Evolutionary conservation across 2,888 invertebrate genomes (phyloP), one percentile per base, ranked within the genome.

Genomic region (Chloromyia formosa): DNA sequence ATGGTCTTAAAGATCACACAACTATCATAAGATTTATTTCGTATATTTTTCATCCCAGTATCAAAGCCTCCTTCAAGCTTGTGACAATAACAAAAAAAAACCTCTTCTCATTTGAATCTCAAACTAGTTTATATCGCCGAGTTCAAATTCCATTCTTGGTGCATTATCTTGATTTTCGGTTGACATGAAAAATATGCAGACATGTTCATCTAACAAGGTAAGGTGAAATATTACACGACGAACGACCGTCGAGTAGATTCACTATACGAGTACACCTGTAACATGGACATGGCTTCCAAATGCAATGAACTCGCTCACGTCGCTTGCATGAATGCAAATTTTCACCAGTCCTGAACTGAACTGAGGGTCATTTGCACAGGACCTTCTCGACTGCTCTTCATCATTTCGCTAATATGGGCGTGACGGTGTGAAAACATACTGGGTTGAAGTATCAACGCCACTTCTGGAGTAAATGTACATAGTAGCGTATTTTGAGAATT

Each of bases 211-310:
- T 69, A 27, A 54, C 68, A 54, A 42, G 40, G 18, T 40, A 40
- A 54, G 53, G 68, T 54, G 68, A 54, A 27, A 27, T 54, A 69
- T 53, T 69, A 16, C 16, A 16, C 10, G 62, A 10, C 9, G 18
- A 27, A 14, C 61, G 4, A 1, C 27, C 2, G 27, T 4, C 27
- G 27, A 35, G 7, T 35, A 35, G 23, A 20, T 56, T 5, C 27
- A 68, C n/a, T 40, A n/a, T n/a, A n/a, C n/a, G n/a, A 14, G 10
- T 22, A 49, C 22, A 69, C 68, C 68, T 69, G 68, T 69, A 53
- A 69, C 54, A 54, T 54, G 12, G 14, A 10, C 22, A 12, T 20
- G 14, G 7, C 16, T 18, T 23, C 4, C 56, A 16, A 56, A 56
- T 35, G 40, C 23, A 40, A 40, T n/a, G 40, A 4, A 42, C 54